A percentile compares a stretch with the other conserved stretches of the same genome.
These are phyloP conservation scores for Tamias sibiricus DNA, from an alignment of 2,113 vertebrate genomes.

Conservation along the genomic window DNA sequence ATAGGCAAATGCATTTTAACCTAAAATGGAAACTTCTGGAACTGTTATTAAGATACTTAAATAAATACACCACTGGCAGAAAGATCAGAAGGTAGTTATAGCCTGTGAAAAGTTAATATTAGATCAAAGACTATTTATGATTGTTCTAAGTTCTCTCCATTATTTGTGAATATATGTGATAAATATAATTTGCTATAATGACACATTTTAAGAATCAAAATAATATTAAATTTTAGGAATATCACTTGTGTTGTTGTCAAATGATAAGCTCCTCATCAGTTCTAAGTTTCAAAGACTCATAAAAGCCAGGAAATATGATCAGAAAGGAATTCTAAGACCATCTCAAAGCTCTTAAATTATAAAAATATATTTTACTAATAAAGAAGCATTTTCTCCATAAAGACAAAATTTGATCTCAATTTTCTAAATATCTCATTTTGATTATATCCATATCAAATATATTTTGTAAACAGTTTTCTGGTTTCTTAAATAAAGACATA, in stretches of 20 bases:
- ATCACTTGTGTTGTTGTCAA: not conserved
- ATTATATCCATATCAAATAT: not conserved
- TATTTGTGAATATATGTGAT: not conserved
- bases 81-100: not conserved
- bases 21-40: conserved; percentile 52
- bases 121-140: not conserved
- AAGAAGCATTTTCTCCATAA: conserved; percentile 17
- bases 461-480: not conserved
- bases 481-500: not conserved
- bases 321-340: conserved; percentile 26
- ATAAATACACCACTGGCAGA: conserved; percentile 7
- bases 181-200: not conserved
- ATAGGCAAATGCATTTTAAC: conserved; percentile 40
- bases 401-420: not conserved
- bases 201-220: not conserved
- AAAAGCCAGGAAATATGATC: not conserved
- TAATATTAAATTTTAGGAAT: not conserved
- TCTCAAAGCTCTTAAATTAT: conserved; percentile 19
- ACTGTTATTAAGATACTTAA: conserved; percentile 5
- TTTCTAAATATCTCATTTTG: not conserved
- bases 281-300: conserved; percentile 11
- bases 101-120: not conserved
- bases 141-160: conserved; percentile 20
- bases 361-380: conserved; percentile 18
- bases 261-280: not conserved